These are phyloP conservation scores for Lochmaea capreae DNA, from an alignment of 2,888 invertebrate species.

Conservation along the genomic window DNA sequence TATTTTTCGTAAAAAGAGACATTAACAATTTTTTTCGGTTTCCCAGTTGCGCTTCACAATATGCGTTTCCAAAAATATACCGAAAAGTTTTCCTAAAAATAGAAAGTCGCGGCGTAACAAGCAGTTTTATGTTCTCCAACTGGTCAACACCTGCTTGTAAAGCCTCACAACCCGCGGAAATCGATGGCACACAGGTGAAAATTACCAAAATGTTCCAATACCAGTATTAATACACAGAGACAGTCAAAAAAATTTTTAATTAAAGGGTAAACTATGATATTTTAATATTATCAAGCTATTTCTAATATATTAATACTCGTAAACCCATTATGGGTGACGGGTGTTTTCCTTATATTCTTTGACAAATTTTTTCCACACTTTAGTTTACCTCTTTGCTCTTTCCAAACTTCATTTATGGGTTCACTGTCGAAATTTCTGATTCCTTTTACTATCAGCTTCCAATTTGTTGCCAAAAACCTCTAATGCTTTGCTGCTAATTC, in stretches of 20 bases:
- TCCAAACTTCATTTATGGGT: too few species aligned
- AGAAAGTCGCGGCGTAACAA: constrained; percentile 47
- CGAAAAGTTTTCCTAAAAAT: constrained; percentile 42
- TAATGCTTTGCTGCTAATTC: too few species aligned
- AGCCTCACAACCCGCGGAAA: constrained; percentile 51
- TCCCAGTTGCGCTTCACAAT: constrained; percentile 3
- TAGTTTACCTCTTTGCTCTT: too few species aligned
- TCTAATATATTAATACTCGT: too few species aligned
- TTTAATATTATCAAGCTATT: neutral
- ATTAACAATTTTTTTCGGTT: neutral
- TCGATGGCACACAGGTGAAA: constrained; percentile 58
- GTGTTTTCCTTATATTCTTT: too few species aligned
- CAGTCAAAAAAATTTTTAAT: neutral
- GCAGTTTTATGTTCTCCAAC: constrained; percentile 57
- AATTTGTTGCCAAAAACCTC: too few species aligned
- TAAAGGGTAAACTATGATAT: neutral
- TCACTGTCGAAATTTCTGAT: too few species aligned
- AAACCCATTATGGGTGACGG: too few species aligned
- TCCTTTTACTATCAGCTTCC: too few species aligned
- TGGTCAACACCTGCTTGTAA: constrained; percentile 58
- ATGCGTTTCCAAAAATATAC: constrained; percentile 32
- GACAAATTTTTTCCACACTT: too few species aligned
- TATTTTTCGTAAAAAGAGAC: neutral
- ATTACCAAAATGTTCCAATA: constrained; percentile 40
- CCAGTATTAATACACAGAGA: constrained; percentile 14